Evolutionary conservation across 1,140 invertebrate genomes (phyloP).

Genomic region (Bombus pyrosoma): DNA sequence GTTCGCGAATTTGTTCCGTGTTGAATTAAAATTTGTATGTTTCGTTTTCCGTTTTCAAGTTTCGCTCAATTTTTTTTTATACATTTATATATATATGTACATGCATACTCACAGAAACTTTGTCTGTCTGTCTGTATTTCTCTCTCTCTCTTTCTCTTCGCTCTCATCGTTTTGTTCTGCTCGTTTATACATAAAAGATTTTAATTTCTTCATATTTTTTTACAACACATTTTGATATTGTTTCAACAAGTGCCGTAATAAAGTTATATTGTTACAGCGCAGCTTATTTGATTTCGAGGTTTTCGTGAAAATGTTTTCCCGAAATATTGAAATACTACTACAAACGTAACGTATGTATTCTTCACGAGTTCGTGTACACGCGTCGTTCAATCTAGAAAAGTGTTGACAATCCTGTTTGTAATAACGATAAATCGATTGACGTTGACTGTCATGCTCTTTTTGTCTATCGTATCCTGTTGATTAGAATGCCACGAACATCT

Average conservation of each 20-base stretch:
- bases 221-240: background rate
- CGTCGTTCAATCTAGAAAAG: background rate
- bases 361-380: background rate
- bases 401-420: background rate
- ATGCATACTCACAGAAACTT: too few species aligned
- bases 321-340: slow-evolving; percentile 10
- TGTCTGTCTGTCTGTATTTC: too few species aligned
- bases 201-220: background rate
- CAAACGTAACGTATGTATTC: background rate
- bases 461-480: background rate
- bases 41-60: background rate
- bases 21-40: background rate
- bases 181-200: slow-evolving; percentile 1
- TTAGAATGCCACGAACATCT: background rate
- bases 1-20: background rate
- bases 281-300: background rate
- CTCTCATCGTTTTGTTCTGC: background rate
- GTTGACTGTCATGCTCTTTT: background rate
- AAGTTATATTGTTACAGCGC: background rate
- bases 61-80: background rate
- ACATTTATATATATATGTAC: too few species aligned
- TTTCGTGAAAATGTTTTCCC: background rate
- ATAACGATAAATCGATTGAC: background rate
- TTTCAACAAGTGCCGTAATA: slow-evolving; percentile 3
- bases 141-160: too few species aligned